Evolutionary conservation across 2,113 vertebrate genomes (phyloP).

Genomic region (Platichthys stellatus): DNA sequence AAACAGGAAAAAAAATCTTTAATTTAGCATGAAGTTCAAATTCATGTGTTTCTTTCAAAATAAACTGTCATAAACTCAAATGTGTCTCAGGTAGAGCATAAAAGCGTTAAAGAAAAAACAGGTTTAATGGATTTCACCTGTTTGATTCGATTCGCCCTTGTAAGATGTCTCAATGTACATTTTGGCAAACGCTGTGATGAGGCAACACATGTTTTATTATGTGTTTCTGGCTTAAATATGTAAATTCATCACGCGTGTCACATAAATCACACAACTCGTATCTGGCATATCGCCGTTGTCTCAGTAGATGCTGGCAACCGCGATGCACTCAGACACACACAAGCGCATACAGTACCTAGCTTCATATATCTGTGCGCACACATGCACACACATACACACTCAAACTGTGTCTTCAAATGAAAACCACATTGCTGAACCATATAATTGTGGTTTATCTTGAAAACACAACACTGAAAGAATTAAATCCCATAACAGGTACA

Average conservation of each 20-base stretch:
- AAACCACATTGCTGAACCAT: conserved; percentile 66
- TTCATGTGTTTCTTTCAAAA: not conserved
- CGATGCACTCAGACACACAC: conserved; percentile 10
- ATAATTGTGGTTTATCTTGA: conserved; percentile 21
- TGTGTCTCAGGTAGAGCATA: not conserved
- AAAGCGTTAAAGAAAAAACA: not conserved
- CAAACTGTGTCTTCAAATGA: conserved; percentile 53
- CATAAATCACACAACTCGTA: conserved; percentile 37
- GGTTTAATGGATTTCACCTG: conserved; percentile 10
- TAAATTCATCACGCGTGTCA: conserved; percentile 39
- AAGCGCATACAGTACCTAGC: not conserved
- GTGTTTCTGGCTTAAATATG: conserved; percentile 21
- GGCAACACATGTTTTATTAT: conserved; percentile 19
- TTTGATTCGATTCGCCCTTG: conserved; percentile 28
- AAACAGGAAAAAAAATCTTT: not conserved
- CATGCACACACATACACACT: not conserved
- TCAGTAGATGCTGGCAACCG: conserved; percentile 32
- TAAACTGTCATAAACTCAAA: not conserved
- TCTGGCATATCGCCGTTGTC: not conserved
- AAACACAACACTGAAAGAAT: conserved; percentile 47
- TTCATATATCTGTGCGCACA: not conserved
- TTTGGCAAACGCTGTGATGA: conserved; percentile 47
- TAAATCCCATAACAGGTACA: conserved; percentile 37
- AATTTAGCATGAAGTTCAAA: conserved; percentile 2
- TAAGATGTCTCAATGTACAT: conserved; percentile 18